phyloP scores from a whole-genome alignment of 2,888 invertebrate species.

The Lymantria monacha region DNA sequence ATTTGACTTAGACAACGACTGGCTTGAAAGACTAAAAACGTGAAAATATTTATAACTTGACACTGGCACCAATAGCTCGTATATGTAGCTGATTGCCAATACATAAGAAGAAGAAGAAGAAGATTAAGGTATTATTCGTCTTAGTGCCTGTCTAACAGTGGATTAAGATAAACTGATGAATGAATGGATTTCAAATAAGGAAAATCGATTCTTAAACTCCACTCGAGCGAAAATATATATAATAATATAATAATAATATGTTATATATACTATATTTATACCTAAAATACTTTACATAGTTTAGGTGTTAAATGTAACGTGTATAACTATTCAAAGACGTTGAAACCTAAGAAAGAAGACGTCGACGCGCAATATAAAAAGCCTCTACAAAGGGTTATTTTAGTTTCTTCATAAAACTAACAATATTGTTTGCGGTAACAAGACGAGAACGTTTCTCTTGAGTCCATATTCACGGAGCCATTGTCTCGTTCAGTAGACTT shows the following conservation, averaged over 20 bases:
- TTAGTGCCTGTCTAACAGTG: too few species aligned
- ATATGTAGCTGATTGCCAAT: too few species aligned
- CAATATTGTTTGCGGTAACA: slow-evolving; percentile 78
- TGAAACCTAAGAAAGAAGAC: slow-evolving; percentile 23
- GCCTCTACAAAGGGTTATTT: slow-evolving; percentile 64
- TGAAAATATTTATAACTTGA: too few species aligned
- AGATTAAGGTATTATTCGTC: too few species aligned
- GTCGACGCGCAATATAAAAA: slow-evolving; percentile 40
- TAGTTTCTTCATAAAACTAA: slow-evolving; percentile 76
- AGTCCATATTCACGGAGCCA: slow-evolving; percentile 71
- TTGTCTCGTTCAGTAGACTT: slow-evolving; percentile 75
- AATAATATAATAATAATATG: not conserved
- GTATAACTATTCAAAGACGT: slow-evolving; percentile 12
- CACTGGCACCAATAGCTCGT: too few species aligned
- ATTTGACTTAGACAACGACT: too few species aligned
- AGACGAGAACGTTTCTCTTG: slow-evolving; percentile 72
- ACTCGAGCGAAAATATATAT: not conserved
- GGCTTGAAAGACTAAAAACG: too few species aligned
- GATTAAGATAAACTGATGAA: too few species aligned
- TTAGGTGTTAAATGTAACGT: slow-evolving; percentile 16
- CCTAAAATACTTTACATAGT: slow-evolving; percentile 5
- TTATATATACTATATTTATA: not conserved
- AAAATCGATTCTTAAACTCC: not conserved
- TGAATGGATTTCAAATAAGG: not conserved
- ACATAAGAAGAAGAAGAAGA: too few species aligned